Conservation (phyloP, 2,888 invertebrate species). For the Caenorhabditis afra region DNA sequence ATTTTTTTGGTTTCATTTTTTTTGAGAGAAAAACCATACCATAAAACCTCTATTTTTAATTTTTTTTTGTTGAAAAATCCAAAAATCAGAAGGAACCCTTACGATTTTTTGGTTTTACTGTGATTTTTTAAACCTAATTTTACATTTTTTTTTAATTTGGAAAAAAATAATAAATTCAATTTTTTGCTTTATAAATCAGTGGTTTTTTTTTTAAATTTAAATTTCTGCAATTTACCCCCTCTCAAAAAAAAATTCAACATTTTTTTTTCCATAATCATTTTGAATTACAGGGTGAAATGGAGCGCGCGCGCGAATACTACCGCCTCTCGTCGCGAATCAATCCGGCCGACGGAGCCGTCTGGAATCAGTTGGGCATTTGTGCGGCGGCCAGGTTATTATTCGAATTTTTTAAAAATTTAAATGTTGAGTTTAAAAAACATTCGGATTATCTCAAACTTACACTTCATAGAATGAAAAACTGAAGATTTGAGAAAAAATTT, state of each 20-base stretch:
- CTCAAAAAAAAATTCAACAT: neutral
- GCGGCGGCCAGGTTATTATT: conserved; percentile 27
- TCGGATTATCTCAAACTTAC: too few species aligned
- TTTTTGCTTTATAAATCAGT: too few species aligned
- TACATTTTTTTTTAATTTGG: neutral
- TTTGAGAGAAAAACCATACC: too few species aligned
- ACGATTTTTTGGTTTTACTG: too few species aligned
- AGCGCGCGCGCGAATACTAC: conserved; percentile 51
- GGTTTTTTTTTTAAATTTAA: too few species aligned
- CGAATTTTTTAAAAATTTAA: too few species aligned
- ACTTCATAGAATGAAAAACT: too few species aligned
- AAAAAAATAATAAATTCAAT: too few species aligned
- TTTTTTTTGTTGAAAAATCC: neutral
- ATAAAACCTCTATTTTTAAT: too few species aligned
- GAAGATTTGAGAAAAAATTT: too few species aligned
- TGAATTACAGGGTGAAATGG: conserved; percentile 36
- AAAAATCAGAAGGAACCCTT: too few species aligned
- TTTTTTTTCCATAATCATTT: neutral
- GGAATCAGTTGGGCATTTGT: conserved; percentile 65
- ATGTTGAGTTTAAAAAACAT: too few species aligned
- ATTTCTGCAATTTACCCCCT: neutral
- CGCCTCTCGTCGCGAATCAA: conserved; percentile 46
- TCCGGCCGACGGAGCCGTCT: conserved; percentile 59
- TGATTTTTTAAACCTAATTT: neutral
- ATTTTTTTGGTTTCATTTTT: neutral